phyloP scores from a whole-genome alignment of 1,140 invertebrate genomes.

The Drosophila neocordata region DNA sequence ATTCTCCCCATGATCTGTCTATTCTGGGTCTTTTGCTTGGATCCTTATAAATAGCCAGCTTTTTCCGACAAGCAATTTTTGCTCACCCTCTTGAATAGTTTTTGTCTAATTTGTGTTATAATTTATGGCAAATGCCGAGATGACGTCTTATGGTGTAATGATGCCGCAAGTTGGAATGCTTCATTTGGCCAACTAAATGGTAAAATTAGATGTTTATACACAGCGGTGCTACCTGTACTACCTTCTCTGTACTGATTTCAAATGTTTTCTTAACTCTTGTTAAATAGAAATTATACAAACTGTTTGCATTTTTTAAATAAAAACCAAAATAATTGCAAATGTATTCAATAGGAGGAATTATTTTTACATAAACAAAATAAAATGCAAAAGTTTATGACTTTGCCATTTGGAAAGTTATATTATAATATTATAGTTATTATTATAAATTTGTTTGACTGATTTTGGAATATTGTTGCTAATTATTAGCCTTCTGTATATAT shows the following conservation, averaged over 20 bases:
- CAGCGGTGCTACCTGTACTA: neutral
- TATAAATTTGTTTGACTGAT: constrained; percentile 12
- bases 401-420: constrained; percentile 9
- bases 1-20: neutral
- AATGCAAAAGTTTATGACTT: constrained; percentile 44
- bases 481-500: constrained; percentile 47
- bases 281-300: too few species aligned
- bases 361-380: constrained; percentile 32
- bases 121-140: constrained; percentile 44
- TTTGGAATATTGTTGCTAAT: constrained; percentile 45
- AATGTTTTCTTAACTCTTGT: neutral
- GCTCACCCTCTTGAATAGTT: constrained; percentile 12
- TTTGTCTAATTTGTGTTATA: constrained; percentile 45
- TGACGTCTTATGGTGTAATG: neutral
- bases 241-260: neutral
- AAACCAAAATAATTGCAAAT: too few species aligned
- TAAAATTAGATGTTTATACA: neutral
- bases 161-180: constrained; percentile 32
- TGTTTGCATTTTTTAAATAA: too few species aligned
- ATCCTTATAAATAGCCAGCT: constrained; percentile 47
- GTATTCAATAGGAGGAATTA: too few species aligned
- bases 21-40: neutral
- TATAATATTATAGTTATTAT: neutral
- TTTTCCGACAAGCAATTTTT: neutral
- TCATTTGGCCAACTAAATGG: constrained; percentile 27